A percentile compares a stretch with the other conserved stretches of the same genome.
phyloP scores from a whole-genome alignment of 2,888 invertebrate species.

The Oscheius sp. region DNA sequence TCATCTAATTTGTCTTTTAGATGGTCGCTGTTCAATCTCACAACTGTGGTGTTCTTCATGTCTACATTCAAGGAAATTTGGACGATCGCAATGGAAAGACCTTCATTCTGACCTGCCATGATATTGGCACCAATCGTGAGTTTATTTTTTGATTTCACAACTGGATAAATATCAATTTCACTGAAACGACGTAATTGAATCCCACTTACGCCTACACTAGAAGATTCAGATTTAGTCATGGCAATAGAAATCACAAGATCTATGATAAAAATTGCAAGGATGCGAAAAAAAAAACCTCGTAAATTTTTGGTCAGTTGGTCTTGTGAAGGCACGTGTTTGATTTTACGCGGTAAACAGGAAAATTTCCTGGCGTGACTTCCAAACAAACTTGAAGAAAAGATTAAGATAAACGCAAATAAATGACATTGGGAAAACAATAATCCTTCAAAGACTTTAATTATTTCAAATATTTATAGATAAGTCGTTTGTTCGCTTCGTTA shows the following conservation, averaged over 20 bases:
- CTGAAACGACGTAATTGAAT: background rate
- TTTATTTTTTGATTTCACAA: background rate
- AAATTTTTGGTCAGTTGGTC: no score
- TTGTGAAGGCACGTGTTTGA: no score
- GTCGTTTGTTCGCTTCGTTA: conserved; percentile 83
- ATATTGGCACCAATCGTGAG: conserved; percentile 79
- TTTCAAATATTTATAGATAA: conserved; percentile 80
- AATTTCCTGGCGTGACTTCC: no score
- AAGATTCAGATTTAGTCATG: no score
- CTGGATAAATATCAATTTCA: background rate
- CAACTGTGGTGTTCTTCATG: conserved; percentile 52
- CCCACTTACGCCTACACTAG: background rate
- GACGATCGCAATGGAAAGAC: conserved; percentile 76
- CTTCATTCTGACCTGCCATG: conserved; percentile 87
- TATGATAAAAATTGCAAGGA: no score
- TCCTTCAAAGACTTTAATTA: no score
- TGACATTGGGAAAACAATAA: no score
- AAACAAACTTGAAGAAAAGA: no score
- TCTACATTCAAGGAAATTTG: conserved; percentile 57
- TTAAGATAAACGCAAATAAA: no score
- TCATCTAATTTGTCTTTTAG: conserved; percentile 33
- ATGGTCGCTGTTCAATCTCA: conserved; percentile 56
- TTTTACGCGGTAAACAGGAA: no score
- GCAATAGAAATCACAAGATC: no score
- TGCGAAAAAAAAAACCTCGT: no score